Conservation (phyloP, 2,888 invertebrate species). For the Neocrepidodera transversa region DNA sequence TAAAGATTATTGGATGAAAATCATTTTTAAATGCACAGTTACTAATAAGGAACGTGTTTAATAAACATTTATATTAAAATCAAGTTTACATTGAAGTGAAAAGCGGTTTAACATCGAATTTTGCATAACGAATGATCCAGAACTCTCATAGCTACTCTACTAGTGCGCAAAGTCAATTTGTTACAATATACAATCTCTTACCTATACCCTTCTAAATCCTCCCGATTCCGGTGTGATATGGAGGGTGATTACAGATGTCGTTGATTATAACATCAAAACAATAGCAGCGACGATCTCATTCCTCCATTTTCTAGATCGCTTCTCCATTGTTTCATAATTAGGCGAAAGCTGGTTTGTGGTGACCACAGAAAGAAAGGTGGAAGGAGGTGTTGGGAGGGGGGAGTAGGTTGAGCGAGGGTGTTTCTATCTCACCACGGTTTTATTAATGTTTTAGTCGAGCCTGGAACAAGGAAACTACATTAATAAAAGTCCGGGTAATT, state of each 20-base stretch:
- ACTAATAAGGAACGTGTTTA: too few relatives aligned
- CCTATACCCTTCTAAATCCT: not conserved
- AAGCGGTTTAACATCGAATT: too few relatives aligned
- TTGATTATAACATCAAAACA: slow-evolving; percentile 18
- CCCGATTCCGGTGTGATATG: too few relatives aligned
- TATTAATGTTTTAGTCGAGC: slow-evolving; percentile 29
- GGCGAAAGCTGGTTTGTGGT: slow-evolving; percentile 26
- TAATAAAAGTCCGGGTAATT: slow-evolving; percentile 35
- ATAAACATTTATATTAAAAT: too few relatives aligned
- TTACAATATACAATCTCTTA: too few relatives aligned
- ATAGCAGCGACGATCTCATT: slow-evolving; percentile 8
- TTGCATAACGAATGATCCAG: too few relatives aligned
- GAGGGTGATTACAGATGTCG: too few relatives aligned
- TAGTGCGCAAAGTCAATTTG: too few relatives aligned
- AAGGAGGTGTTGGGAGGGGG: slow-evolving; percentile 23
- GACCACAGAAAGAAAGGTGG: slow-evolving; percentile 18
- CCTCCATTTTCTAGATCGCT: slow-evolving; percentile 17
- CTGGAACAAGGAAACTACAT: slow-evolving; percentile 37
- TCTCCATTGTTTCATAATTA: slow-evolving; percentile 32
- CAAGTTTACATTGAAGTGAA: too few relatives aligned
- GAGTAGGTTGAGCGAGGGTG: slow-evolving; percentile 23
- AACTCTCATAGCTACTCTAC: too few relatives aligned
- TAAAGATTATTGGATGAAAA: too few relatives aligned
- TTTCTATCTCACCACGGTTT: slow-evolving; percentile 24
- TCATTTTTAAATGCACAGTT: too few relatives aligned